Evolutionary conservation across 2,888 invertebrate species (phyloP), one percentile per base, ranked within the genome.

Genomic region (Griposia aprilina): DNA sequence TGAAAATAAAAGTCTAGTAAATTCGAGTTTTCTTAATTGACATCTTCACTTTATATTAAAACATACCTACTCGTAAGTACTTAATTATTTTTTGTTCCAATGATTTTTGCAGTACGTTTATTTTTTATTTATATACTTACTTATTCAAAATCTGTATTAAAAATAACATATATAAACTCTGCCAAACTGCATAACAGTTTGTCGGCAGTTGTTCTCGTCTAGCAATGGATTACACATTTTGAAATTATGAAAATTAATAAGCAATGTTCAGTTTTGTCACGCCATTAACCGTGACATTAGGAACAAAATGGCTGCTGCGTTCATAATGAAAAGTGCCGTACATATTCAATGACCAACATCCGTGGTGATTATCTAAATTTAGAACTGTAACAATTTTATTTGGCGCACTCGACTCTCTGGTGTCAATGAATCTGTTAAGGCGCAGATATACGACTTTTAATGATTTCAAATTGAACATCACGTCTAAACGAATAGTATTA

Each of bases 271-370:
- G n/a, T 65, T 82, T 76, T 57, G 70, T 62, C 63, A 62, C 57
- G 70, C 73, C 23, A 74, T 76, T 87, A 76, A 36, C 55, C 41
- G n/a, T 81, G 77, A 60, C 71, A 80, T 79, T 67, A 74, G n/a
- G n/a, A 78, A 80, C 80, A 80, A 82, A 67, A 67, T 73, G 66
- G 67, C 74, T 17, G 59, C 70, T 41, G 41, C 30, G 62, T 60
- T 71, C 71, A 74, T 82, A 85, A 90, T 90, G 89, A 87, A 88
- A 88, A 90, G 83, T 85, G 85, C 81, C 74, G 86, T 80, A 68
- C 82, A 82, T 78, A 83, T 82, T 83, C 89, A 91, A 90, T 89
- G 81, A 87, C 74, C 83, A 82, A 84, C 92, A 89, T 92, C 91
- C 90, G 89, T 80, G 55, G 78, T 87, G 80, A 86, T 86, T 80